Evolutionary conservation across 2,888 invertebrate species (phyloP), one percentile per base, ranked within the genome.

Genomic region (Caenorhabditis becei): DNA sequence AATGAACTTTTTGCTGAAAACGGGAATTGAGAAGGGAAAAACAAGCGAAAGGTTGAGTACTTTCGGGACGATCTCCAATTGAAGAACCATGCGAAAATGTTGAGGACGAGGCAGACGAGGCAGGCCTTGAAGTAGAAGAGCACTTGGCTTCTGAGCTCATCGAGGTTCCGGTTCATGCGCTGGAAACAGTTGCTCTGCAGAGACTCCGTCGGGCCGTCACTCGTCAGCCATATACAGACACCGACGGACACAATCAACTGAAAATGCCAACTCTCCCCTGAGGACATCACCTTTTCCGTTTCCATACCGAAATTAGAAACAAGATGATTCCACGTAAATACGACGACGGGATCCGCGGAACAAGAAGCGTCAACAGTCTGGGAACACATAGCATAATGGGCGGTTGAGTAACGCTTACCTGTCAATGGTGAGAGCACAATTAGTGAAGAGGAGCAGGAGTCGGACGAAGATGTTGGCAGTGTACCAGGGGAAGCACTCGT

Each of bases 391-490:
- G 7, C 26, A 26, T 26, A 26, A 28, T 51, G 51, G n/a, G 14
- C 10, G n/a, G 24, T 14, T 51, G 32, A 3, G 23, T 2, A 7
- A 20, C 1, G 14, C 3, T 1, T 10, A 66, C 66, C 54, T 56
- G 32, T 67, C 67, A 14, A 28, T n/a, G 2, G 67, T 67, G 26
- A 67, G 47, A 14, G 67, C 67, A 16, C 67, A 67, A 44, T 56
- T 58, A 8, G 44, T 67, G 32, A 67, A 67, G 32, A 67, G 44
- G 1, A 67, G 18, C 3, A 67, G 67, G 3, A 69, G 58, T 0
- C 69, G 47, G 8, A 35, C 26, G 59, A 69, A 49, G 69, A 69
- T 69, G 49, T 56, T 69, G 37, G n/a, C 23, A 24, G 59, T 59
- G 59, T 69, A 69, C 32, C 3, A 51, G 0, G 20, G 49, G 18